Evolutionary conservation across 1,140 invertebrate genomes (phyloP), one percentile per base, ranked within the genome.

Genomic region (Heliconius hewitsoni): DNA sequence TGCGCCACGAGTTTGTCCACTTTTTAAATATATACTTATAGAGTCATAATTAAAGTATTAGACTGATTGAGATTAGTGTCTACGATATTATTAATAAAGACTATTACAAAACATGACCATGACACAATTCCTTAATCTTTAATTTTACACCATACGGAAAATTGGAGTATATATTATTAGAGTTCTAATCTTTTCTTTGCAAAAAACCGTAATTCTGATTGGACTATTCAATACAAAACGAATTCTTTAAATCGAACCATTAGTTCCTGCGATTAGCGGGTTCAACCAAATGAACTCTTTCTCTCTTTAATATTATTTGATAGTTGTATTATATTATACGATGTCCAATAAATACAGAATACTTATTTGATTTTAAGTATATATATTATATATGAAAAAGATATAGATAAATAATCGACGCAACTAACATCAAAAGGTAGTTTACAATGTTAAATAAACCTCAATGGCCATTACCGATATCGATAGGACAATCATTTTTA

Each of bases 401-500:
- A 57, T 23, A 57, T 57, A 8, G n/a, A 57, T 57, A 57, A 57
- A 23, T 30, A 30, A 13, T 9, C 27, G 60, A 27, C 60, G 60
- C 60, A 66, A 11, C 11, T 13, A 27, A 66, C 60, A 66, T 66
- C 60, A 66, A 66, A 66, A 66, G 60, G 60, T 30, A 66, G 60
- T 66, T 66, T 66, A 66, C 60, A 27, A 66, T 27, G 60, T 66
- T 30, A 66, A 66, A 27, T 66, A 16, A 66, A 66, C 60, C 60
- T 66, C 60, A 66, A 66, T 66, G 60, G 23, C 60, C 60, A 66
- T 66, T 66, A 66, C 60, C 9, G 60, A 66, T 66, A 66, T 27
- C 1, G 27, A 66, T 66, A 66, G 11, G 23, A 30, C 23, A 1
- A 66, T 30, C 11, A 30, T 66, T 23, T 52, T 66, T 27, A 30